A percentile compares a stretch with the other conserved stretches of the same genome.
These are phyloP conservation scores for Diploptera punctata DNA, from an alignment of 2,888 invertebrate species.

Conservation along the genomic window DNA sequence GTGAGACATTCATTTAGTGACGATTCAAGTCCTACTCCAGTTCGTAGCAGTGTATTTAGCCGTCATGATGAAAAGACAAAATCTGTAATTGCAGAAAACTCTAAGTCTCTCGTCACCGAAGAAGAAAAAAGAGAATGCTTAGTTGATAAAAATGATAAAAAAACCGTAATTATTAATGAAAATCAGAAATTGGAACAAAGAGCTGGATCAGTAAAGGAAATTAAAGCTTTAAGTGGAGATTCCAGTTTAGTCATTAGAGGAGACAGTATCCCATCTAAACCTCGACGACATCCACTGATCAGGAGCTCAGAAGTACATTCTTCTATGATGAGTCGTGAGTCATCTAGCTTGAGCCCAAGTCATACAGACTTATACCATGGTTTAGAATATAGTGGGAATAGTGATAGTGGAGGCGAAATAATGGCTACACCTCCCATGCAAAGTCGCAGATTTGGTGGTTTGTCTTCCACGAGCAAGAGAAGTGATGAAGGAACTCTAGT, in stretches of 20 bases:
- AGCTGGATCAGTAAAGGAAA: not conserved
- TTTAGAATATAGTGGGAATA: slow-evolving; percentile 38
- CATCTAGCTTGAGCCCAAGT: not conserved
- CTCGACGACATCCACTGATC: slow-evolving; percentile 10
- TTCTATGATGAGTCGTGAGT: not conserved
- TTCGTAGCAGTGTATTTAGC: not conserved
- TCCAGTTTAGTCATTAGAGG: not conserved
- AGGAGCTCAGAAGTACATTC: not conserved
- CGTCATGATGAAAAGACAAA: not conserved
- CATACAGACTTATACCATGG: slow-evolving; percentile 3
- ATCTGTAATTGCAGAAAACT: not conserved
- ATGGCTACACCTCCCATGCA: slow-evolving; percentile 36
- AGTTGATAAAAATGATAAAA: too few relatives aligned
- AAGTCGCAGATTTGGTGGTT: slow-evolving; percentile 27
- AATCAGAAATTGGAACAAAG: not conserved
- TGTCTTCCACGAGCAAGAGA: slow-evolving; percentile 9
- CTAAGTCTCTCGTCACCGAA: not conserved
- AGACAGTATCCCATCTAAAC: not conserved
- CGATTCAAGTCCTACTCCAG: slow-evolving; percentile 9
- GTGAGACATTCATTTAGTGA: slow-evolving; percentile 20
- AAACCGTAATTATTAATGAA: not conserved
- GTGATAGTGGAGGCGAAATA: slow-evolving; percentile 40
- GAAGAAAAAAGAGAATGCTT: slow-evolving; percentile 1
- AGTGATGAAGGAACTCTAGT: slow-evolving; percentile 2
- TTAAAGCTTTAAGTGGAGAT: not conserved